phyloP scores from a whole-genome alignment of 2,888 invertebrate genomes.

The Oxycera nigricornis region DNA sequence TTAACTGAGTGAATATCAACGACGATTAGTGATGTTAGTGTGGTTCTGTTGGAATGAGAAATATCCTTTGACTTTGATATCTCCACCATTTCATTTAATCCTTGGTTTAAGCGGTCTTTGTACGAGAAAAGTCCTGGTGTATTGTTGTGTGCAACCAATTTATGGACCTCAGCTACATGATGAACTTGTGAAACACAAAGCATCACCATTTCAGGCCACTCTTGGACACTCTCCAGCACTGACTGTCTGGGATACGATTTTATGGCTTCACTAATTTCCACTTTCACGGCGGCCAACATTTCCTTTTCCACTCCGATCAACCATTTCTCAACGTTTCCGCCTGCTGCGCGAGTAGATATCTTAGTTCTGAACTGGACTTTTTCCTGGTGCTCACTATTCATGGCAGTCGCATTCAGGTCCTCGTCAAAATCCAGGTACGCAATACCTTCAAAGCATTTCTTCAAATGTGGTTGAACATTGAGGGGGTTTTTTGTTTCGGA shows the following conservation, averaged over 20 bases:
- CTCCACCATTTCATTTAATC: constrained; percentile 66
- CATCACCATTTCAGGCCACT: constrained; percentile 72
- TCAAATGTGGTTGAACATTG: constrained; percentile 69
- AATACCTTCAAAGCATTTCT: constrained; percentile 76
- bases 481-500: constrained; percentile 71
- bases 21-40: constrained; percentile 72
- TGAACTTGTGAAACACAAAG: constrained; percentile 68
- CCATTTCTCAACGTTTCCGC: constrained; percentile 73
- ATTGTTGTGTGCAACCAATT: constrained; percentile 62
- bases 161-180: constrained; percentile 72
- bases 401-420: constrained; percentile 66
- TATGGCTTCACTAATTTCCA: constrained; percentile 62
- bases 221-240: constrained; percentile 65
- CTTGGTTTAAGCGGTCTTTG: constrained; percentile 60
- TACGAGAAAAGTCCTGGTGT: constrained; percentile 62
- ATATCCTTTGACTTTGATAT: constrained; percentile 67
- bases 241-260: constrained; percentile 57
- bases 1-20: constrained; percentile 77
- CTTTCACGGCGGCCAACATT: constrained; percentile 66
- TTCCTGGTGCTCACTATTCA: constrained; percentile 70
- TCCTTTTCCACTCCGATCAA: constrained; percentile 68
- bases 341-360: constrained; percentile 65
- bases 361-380: constrained; percentile 64
- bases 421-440: constrained; percentile 64
- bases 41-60: constrained; percentile 68